Evolutionary conservation across 2,888 invertebrate genomes (phyloP).

Genomic region (Subacronicta megacephala): DNA sequence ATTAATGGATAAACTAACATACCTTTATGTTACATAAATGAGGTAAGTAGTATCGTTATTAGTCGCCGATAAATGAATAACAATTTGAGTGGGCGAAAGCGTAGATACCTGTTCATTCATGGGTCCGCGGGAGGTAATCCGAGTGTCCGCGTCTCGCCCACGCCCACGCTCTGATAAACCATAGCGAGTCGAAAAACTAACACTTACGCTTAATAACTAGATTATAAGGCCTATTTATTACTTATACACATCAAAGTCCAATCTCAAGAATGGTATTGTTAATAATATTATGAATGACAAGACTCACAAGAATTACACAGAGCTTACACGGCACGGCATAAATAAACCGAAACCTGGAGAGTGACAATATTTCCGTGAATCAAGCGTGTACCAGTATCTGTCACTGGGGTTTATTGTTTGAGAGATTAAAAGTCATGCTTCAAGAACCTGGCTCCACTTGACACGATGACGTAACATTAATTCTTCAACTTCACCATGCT

Average conservation of each 20-base stretch:
- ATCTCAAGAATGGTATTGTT: conserved; percentile 5
- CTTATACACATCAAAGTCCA: conserved; percentile 7
- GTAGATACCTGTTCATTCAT: conserved; percentile 76
- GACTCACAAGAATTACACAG: conserved; percentile 15
- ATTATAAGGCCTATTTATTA: conserved; percentile 10
- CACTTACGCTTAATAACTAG: conserved; percentile 31
- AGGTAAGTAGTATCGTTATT: conserved; percentile 59
- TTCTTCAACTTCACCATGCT: conserved; percentile 54
- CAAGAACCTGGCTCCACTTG: conserved; percentile 50
- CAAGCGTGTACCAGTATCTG: conserved; percentile 45
- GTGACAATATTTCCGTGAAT: conserved; percentile 53
- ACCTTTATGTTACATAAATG: conserved; percentile 40
- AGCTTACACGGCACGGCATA: conserved; percentile 6
- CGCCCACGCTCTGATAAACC: conserved; percentile 44
- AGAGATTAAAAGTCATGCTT: conserved; percentile 47
- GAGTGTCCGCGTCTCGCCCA: conserved; percentile 40
- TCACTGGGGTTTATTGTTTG: conserved; percentile 55
- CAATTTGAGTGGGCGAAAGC: conserved; percentile 61
- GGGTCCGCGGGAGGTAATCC: conserved; percentile 51
- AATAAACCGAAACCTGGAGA: conserved; percentile 16
- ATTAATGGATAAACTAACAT: conserved; percentile 20
- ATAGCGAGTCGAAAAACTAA: conserved; percentile 36
- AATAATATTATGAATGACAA: no score
- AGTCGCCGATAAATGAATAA: conserved; percentile 63
- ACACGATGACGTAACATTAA: conserved; percentile 63